Base-by-base conservation (phyloP, 2,888 invertebrate species). In the Drosophila crucigera region DNA sequence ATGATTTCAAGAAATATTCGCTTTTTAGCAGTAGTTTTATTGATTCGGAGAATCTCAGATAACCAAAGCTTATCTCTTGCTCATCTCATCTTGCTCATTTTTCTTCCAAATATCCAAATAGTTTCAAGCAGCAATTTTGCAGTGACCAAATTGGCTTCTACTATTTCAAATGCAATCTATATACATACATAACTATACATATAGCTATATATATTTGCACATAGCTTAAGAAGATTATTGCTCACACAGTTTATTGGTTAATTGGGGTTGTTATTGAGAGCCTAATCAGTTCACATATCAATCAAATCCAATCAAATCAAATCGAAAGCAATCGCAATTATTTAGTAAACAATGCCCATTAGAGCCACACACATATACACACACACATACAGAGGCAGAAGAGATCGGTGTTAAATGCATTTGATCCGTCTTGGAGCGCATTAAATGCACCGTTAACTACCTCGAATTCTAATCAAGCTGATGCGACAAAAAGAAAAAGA, bases 371-470 rank as follows among this genome's bases (percentile, higher is more conserved):
- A 58, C 22, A 63, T 4, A 63, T 6, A 65, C 1, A 30, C 11
- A 54, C 30, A 30, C 30, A 30, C 19, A 55, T 2, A 59, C 1
- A 37, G 54, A 14, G 52, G 33, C 39, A 63, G 35, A 49, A 43
- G 59, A 52, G 77, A 64, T 68, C 62, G 78, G 81, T 80, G 83
- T 76, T 88, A 90, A 81, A 85, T 86, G 78, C 83, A 89, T 83
- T 78, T 84, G 87, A 89, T 89, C 83, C 81, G 83, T 85, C 84
- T 89, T 73, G 77, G 75, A 86, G 78, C 73, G 83, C 87, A 84
- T 89, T 91, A 87, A 88, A 91, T 89, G 70, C 78, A 87, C 88
- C 88, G 88, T 89, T 89, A 89, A 83, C 91, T 84, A 78, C 83
- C 80, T 87, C 83, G 81, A 89, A 89, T 89, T 89, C 84, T 87